Evolutionary conservation across 1,140 invertebrate species (phyloP), one percentile per base, ranked within the genome.

Genomic region (Bicyclus anynana): DNA sequence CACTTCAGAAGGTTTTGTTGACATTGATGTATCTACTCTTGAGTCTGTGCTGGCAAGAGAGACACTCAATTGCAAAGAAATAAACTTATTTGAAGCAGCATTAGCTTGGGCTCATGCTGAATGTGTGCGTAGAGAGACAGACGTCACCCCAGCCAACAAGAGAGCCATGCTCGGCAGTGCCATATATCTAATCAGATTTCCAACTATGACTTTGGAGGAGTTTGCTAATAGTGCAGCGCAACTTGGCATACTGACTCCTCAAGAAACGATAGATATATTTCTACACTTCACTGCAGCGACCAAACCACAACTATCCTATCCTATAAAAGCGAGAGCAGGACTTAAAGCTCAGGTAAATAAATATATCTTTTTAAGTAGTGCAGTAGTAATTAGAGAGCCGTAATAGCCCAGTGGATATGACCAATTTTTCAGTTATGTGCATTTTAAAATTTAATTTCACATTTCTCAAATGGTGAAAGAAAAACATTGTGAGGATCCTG

Each of bases 181-280:
- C 33, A 89, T 97, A 67, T 95, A 96, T 84, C 89, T 97, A 35
- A 94, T 98, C 68, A 92, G 96, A 65, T 94, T 98, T 65, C 96
- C 97, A 5, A 95, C 96, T 6, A 97, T 97, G 96, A 93, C 92
- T 29, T 87, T 97, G 56, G 95, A 97, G 67, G 96, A 98, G 79
- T 97, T 97, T 85, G 96, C 97, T 2, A 96, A 98, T 73, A 95
- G 94, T 63, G 95, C 95, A 10, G 96, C 96, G 14, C 96, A 97
- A 89, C 93, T 95, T 33, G 96, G 95, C 21, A 95, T 98, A 61
- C 88, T 97, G 16, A 96, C 95, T 1, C 93, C 94, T 64, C 93
- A 97, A 89, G 97, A 98, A 85, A 97, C 95, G 5, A 97, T 96
- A 51, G 95, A 97, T 78, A 95, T 97, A 83, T 98, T 98, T 91